Percentiles rank a stretch among this genome's conserved stretches.
Evolutionary conservation across 2,888 invertebrate genomes (phyloP).

Genomic region (Cheilosia grossa): DNA sequence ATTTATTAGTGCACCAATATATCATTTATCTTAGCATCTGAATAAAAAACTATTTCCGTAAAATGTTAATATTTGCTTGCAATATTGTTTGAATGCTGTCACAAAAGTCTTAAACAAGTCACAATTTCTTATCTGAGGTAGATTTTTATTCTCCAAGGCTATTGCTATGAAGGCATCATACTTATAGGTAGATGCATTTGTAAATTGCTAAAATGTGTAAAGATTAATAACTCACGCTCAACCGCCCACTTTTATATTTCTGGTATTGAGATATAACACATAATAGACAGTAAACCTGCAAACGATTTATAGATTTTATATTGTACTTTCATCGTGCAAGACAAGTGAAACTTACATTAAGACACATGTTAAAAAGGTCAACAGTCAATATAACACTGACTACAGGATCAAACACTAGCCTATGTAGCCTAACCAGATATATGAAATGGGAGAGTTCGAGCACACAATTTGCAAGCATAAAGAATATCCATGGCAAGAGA

Average conservation of each 20-base stretch:
- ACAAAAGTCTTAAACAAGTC: no score
- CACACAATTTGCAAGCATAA: conserved; percentile 86
- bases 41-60: no score
- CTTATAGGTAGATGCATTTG: no score
- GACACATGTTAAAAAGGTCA: conserved; percentile 89
- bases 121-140: no score
- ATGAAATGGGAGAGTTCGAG: conserved; percentile 88
- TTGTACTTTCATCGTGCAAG: neutral
- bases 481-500: conserved; percentile 90
- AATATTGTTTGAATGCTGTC: no score
- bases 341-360: conserved; percentile 87
- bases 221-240: conserved; percentile 25
- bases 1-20: no score
- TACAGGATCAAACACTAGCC: conserved; percentile 89
- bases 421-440: conserved; percentile 87
- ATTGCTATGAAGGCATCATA: no score
- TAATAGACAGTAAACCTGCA: conserved; percentile 90
- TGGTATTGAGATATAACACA: conserved; percentile 95
- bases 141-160: no score
- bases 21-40: no score
- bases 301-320: conserved; percentile 52
- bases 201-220: neutral
- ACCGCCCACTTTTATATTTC: conserved; percentile 83
- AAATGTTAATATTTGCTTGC: no score
- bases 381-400: conserved; percentile 90